Evolutionary conservation across 2,113 vertebrate genomes (phyloP).

Genomic region (Apistogramma diplotaenia): DNA sequence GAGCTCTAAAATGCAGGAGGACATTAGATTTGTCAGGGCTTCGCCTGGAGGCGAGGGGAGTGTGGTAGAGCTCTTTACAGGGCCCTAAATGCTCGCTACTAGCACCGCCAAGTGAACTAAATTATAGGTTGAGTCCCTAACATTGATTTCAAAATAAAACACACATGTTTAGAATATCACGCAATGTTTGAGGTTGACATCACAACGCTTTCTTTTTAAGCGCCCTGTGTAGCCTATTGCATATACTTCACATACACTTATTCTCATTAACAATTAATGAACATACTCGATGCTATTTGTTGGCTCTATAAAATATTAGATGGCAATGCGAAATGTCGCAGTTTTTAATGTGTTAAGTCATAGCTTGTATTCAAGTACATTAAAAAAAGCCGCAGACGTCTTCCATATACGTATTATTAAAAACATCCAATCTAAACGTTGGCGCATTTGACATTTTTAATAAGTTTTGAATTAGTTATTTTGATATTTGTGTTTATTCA

Average conservation of each 20-base stretch:
- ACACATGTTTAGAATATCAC: background rate
- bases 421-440: background rate
- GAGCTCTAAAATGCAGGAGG: slow-evolving; percentile 11
- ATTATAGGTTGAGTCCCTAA: background rate
- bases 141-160: slow-evolving; percentile 44
- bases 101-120: slow-evolving; percentile 1
- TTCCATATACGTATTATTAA: background rate
- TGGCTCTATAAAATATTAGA: background rate
- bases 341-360: background rate
- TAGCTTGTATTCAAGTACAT: background rate
- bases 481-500: background rate
- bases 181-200: background rate
- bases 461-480: background rate
- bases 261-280: background rate
- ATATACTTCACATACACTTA: background rate
- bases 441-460: background rate
- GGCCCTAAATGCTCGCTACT: slow-evolving; percentile 46
- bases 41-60: slow-evolving; percentile 25
- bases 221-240: background rate
- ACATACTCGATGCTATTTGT: background rate
- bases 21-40: slow-evolving; percentile 36
- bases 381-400: accelerated
- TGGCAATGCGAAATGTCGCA: background rate
- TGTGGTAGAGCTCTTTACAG: slow-evolving; percentile 36
- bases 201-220: no score